Conservation (phyloP, 1,140 invertebrate species). For the Camponotus pennsylvanicus region DNA sequence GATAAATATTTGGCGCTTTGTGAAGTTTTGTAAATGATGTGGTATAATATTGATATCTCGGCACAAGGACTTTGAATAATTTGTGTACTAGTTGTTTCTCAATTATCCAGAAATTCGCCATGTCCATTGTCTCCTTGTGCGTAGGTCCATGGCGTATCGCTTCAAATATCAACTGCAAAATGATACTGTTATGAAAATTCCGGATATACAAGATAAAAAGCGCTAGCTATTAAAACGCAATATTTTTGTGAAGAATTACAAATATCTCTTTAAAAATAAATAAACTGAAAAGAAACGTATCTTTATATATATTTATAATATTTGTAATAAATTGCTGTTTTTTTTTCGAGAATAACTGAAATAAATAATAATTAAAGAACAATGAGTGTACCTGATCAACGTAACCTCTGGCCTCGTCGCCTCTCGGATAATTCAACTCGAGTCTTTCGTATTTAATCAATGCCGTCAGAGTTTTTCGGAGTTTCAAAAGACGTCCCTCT, state of each 20-base stretch:
- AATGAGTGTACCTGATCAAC: conserved; percentile 90
- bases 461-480: conserved; percentile 93
- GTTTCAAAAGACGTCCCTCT: conserved; percentile 91
- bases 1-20: conserved; percentile 89
- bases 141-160: conserved; percentile 95
- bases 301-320: too few species aligned
- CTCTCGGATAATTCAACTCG: conserved; percentile 92
- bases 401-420: conserved; percentile 95
- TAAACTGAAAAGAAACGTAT: too few species aligned
- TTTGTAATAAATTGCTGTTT: too few species aligned
- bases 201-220: neutral
- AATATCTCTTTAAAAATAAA: too few species aligned
- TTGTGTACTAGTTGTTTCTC: conserved; percentile 97
- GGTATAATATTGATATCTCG: conserved; percentile 91
- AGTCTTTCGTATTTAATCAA: conserved; percentile 96
- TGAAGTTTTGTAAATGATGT: conserved; percentile 91
- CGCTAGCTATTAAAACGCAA: neutral
- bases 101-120: conserved; percentile 95
- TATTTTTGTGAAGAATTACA: too few species aligned
- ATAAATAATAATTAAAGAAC: neutral
- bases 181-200: neutral
- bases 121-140: conserved; percentile 94
- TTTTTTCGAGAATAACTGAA: too few species aligned
- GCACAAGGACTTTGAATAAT: conserved; percentile 96
- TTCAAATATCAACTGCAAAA: conserved; percentile 94